phyloP scores from a whole-genome alignment of 2,113 vertebrate species.

The Notarius lentiginosus region DNA sequence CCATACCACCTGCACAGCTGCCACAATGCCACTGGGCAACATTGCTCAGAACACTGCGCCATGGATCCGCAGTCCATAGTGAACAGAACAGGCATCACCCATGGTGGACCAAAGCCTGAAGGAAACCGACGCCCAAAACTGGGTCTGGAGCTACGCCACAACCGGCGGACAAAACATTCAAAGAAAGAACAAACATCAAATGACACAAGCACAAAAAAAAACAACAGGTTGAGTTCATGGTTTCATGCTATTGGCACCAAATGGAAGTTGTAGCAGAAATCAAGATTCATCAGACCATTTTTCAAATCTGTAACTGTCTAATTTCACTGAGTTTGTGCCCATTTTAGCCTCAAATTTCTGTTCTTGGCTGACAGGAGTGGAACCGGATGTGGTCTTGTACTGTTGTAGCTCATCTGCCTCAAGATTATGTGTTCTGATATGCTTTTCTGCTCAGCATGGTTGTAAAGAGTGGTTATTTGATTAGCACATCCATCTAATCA shows the following conservation, averaged over 20 bases:
- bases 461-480: neutral
- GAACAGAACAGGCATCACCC: too few relatives aligned
- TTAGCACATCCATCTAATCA: neutral
- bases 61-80: too few relatives aligned
- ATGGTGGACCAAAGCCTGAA: too few relatives aligned
- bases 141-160: too few relatives aligned
- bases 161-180: too few relatives aligned
- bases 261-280: neutral
- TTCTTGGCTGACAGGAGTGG: neutral
- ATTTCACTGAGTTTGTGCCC: neutral
- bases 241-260: neutral
- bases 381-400: neutral
- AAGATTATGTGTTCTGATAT: neutral
- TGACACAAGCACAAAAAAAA: too few relatives aligned
- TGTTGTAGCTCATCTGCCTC: neutral
- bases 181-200: too few relatives aligned
- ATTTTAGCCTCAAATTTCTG: neutral
- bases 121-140: too few relatives aligned
- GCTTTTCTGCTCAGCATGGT: neutral
- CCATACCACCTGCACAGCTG: too few relatives aligned
- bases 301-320: neutral
- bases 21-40: too few relatives aligned
- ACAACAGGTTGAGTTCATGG: neutral
- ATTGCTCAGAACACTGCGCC: too few relatives aligned
- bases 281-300: neutral